Evolutionary conservation across 2,797 vertebrate genomes (phyloP).

Genomic region (Bradypus variegatus): DNA sequence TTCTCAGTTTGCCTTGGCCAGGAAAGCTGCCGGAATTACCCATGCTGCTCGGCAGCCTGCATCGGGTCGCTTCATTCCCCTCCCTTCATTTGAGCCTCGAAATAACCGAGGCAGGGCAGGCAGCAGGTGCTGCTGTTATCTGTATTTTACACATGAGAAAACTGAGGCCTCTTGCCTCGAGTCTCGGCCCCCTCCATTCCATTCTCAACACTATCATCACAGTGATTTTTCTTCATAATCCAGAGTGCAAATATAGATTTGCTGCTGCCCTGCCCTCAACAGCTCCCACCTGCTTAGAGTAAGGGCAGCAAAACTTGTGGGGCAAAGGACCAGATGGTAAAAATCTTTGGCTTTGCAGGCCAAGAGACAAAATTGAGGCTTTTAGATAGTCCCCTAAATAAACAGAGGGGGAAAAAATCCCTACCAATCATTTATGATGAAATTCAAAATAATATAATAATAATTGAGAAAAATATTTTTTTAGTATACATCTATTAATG

Average conservation of each 20-base stretch:
- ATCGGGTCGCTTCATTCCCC: rapidly evolving
- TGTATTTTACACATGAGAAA: background rate
- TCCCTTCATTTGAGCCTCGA: background rate
- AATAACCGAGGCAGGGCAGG: background rate
- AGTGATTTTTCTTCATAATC: background rate
- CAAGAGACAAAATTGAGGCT: background rate
- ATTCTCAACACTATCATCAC: background rate
- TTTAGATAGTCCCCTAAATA: background rate
- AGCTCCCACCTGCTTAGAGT: background rate
- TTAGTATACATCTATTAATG: background rate
- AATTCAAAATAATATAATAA: background rate
- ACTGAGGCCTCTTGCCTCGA: background rate
- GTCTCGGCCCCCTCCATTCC: background rate
- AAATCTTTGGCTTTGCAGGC: too few species aligned
- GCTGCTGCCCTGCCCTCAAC: background rate
- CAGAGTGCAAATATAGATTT: background rate
- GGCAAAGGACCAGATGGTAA: background rate
- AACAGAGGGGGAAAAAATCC: background rate
- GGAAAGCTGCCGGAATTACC: too few species aligned
- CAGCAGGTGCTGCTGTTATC: background rate
- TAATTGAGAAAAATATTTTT: too few species aligned
- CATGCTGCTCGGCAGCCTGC: rapidly evolving
- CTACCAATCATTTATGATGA: background rate
- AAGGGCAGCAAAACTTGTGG: background rate
- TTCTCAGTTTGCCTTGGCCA: background rate